Base-by-base conservation (phyloP, 64 coral and sea anemone genomes). In the Stichodactyla mertensii region DNA sequence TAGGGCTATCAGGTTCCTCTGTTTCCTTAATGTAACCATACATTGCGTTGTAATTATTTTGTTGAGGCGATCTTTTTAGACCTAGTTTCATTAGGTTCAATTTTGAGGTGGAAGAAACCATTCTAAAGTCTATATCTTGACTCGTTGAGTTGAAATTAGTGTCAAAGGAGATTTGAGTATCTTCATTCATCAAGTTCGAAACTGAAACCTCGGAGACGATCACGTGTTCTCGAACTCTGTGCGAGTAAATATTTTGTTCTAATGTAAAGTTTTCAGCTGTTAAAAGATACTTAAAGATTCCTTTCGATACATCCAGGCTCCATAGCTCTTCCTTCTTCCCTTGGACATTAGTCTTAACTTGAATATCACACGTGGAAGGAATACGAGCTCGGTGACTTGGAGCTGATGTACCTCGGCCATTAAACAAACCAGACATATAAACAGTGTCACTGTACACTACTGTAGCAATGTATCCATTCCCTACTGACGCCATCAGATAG, bases 361-460 rank as follows among this genome's bases (percentile, higher is more conserved):
- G 77, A 77, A 99, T 95, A 1, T 90, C 90, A 7, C 85, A 87
- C 22, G 97, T 92, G 18, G 97, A 99, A 23, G 97, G 97, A 51
- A 99, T 92, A 62, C 97, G 84, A 19, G 97, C 97, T 26, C 93
- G 85, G 64, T 99, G 97, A 77, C 97, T 99, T 12, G 97, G 97
- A 23, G 90, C 81, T 26, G 82, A 16, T 36, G 80, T 92, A 19
- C 91, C 88, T 54, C 93, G 61, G 18, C 97, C 97, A 58, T 99
- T 99, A 26, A 90, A 99, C 27, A 99, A 84, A 45, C 97, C 97
- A 74, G 93, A 90, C 7, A 95, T 87, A 60, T 90, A 99, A 54
- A 99, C 54, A 0, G 97, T 92, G 61, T 94, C 86, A 22, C 90
- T 95, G 77, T 89, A 99, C 2, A 95, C 90, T 19, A 85, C 88